Evolutionary conservation across 1,140 invertebrate genomes (phyloP).

Genomic region (Atta texana): DNA sequence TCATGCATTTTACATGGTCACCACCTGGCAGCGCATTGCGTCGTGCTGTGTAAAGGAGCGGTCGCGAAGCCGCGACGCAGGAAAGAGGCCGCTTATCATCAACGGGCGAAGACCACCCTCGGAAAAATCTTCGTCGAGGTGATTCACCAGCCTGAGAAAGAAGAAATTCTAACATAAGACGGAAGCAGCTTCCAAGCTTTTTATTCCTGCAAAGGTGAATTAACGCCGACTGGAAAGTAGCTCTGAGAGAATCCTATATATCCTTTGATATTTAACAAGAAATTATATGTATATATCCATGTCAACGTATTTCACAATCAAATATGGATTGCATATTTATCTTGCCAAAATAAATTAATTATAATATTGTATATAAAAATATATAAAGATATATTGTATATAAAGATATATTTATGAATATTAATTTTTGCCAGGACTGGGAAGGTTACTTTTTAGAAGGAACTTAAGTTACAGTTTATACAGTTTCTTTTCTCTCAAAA

Average conservation of each 20-base stretch:
- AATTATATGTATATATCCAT: neutral
- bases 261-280: neutral
- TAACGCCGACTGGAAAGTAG: constrained; percentile 2
- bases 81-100: constrained; percentile 63
- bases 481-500: no score
- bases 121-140: constrained; percentile 35
- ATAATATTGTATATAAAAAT: neutral
- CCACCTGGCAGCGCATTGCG: constrained; percentile 71
- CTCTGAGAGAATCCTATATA: neutral
- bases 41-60: constrained; percentile 58
- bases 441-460: no score
- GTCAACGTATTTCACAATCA: neutral
- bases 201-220: constrained; percentile 18
- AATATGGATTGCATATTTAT: neutral
- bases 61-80: constrained; percentile 46
- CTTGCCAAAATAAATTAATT: neutral
- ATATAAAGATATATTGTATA: neutral
- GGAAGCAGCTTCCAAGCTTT: neutral
- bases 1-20: constrained; percentile 84
- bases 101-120: constrained; percentile 40
- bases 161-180: constrained; percentile 18
- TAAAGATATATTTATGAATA: neutral
- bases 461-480: no score
- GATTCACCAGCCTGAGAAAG: constrained; percentile 45
- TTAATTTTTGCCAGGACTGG: neutral